phyloP scores from a whole-genome alignment of 2,113 vertebrate species.

The Poecilia latipinna region DNA sequence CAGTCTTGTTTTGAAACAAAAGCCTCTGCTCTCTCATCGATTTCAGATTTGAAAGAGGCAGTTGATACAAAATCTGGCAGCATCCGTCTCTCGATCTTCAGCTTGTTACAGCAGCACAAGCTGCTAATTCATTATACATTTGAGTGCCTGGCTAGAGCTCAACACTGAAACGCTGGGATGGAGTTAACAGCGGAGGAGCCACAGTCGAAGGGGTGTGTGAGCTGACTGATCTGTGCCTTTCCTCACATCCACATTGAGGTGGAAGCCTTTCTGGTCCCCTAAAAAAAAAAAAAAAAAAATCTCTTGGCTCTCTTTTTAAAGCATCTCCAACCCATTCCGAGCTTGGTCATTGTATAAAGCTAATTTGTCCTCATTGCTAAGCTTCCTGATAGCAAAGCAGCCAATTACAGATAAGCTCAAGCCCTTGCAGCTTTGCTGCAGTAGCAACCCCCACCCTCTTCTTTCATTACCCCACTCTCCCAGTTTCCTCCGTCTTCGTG shows the following conservation, averaged over 20 bases:
- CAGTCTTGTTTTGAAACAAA: slow-evolving; percentile 43
- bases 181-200: slow-evolving; percentile 45
- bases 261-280: slow-evolving; percentile 34
- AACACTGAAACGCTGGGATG: slow-evolving; percentile 38
- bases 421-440: slow-evolving; percentile 70
- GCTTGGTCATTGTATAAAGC: slow-evolving; percentile 75
- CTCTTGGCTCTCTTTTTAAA: slow-evolving; percentile 46
- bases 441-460: slow-evolving; percentile 61
- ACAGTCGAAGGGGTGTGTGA: slow-evolving; percentile 51
- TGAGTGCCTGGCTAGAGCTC: slow-evolving; percentile 49
- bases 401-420: slow-evolving; percentile 82
- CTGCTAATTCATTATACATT: slow-evolving; percentile 70
- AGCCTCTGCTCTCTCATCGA: slow-evolving; percentile 19
- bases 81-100: slow-evolving; percentile 45
- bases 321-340: slow-evolving; percentile 32
- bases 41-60: slow-evolving; percentile 29
- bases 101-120: slow-evolving; percentile 61
- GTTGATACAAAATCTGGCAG: slow-evolving; percentile 46
- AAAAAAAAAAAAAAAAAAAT: slow-evolving; percentile 33
- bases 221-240: slow-evolving; percentile 45
- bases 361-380: slow-evolving; percentile 78
- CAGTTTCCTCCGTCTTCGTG: slow-evolving; percentile 23
- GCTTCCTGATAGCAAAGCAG: slow-evolving; percentile 79
- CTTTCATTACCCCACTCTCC: slow-evolving; percentile 40
- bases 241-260: slow-evolving; percentile 39